Percentiles rank a stretch among this genome's conserved stretches.
phyloP scores from a whole-genome alignment of 2,888 invertebrate genomes.

The Pegoplata infirma region DNA sequence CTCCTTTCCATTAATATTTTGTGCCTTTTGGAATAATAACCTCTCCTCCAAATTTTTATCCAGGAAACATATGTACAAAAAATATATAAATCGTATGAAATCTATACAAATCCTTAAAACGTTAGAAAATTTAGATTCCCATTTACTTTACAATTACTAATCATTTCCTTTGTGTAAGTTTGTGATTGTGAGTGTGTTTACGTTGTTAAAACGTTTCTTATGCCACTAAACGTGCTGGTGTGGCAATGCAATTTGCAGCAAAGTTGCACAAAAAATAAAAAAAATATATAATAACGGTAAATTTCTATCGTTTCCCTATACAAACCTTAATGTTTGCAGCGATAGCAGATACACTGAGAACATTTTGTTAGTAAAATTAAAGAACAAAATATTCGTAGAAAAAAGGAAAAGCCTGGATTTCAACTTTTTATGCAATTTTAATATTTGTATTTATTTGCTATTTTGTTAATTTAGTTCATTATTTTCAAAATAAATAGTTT shows the following conservation, averaged over 20 bases:
- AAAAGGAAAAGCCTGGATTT: too few relatives aligned
- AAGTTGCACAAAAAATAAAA: slow-evolving; percentile 18
- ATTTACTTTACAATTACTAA: slow-evolving; percentile 51
- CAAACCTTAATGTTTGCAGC: background rate
- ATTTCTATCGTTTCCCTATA: slow-evolving; percentile 40
- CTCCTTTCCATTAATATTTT: too few relatives aligned
- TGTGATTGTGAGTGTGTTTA: slow-evolving; percentile 4
- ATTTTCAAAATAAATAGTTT: too few relatives aligned
- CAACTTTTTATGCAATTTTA: too few relatives aligned
- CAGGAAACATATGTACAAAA: too few relatives aligned
- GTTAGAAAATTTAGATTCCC: slow-evolving; percentile 49
- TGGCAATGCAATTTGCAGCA: slow-evolving; percentile 56
- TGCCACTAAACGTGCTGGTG: slow-evolving; percentile 54
- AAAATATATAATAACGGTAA: slow-evolving; percentile 49
- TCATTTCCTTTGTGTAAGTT: slow-evolving; percentile 50
- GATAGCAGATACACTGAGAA: slow-evolving; percentile 1
- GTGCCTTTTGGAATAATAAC: too few relatives aligned
- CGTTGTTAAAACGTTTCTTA: slow-evolving; percentile 24
- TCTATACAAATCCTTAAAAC: slow-evolving; percentile 17
- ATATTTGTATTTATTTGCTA: too few relatives aligned
- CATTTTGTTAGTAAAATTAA: too few relatives aligned
- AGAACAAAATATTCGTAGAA: too few relatives aligned
- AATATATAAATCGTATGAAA: slow-evolving; percentile 14
- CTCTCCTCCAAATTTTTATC: too few relatives aligned
- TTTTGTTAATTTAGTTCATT: too few relatives aligned